phyloP scores from a whole-genome alignment of 1,140 invertebrate genomes.

The Homarus americanus region DNA sequence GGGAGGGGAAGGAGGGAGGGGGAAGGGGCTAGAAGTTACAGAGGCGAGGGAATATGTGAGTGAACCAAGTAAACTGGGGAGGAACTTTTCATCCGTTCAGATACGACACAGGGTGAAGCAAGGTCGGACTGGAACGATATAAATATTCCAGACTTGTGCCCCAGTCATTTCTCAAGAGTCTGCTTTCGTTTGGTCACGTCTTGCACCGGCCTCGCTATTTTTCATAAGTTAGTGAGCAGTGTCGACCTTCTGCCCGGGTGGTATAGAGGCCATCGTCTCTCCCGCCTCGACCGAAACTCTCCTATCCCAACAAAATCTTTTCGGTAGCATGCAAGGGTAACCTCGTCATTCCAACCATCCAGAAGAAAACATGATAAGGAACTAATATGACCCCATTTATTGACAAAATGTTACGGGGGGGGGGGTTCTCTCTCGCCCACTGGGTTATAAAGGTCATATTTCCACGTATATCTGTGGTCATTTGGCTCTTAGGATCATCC shows the following conservation, averaged over 20 bases:
- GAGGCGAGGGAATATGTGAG: conserved; percentile 7
- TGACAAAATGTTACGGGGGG: conserved; percentile 29
- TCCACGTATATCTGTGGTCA: conserved; percentile 24
- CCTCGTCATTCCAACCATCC: conserved; percentile 65
- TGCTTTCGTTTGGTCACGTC: conserved; percentile 67
- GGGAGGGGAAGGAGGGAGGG: too few relatives aligned
- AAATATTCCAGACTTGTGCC: conserved; percentile 67
- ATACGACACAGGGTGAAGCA: conserved; percentile 5
- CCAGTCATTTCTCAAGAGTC: conserved; percentile 70
- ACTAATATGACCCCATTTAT: conserved; percentile 67
- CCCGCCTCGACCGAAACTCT: conserved; percentile 10
- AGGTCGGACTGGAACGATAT: conserved; percentile 18
- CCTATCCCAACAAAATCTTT: conserved; percentile 24
- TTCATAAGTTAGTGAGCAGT: conserved; percentile 57
- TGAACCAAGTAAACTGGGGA: conserved; percentile 8
- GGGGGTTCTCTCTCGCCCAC: background rate
- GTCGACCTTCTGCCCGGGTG: conserved; percentile 27
- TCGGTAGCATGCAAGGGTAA: conserved; percentile 53
- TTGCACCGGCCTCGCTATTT: conserved; percentile 52
- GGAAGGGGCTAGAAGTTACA: background rate
- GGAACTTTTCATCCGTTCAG: conserved; percentile 32
- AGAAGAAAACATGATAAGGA: conserved; percentile 70
- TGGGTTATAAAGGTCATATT: conserved; percentile 14
- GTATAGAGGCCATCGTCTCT: background rate
- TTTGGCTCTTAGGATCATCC: background rate